Evolutionary conservation across 1,140 invertebrate genomes (phyloP), one percentile per base, ranked within the genome.

Genomic region (Aporrectodea caliginosa): DNA sequence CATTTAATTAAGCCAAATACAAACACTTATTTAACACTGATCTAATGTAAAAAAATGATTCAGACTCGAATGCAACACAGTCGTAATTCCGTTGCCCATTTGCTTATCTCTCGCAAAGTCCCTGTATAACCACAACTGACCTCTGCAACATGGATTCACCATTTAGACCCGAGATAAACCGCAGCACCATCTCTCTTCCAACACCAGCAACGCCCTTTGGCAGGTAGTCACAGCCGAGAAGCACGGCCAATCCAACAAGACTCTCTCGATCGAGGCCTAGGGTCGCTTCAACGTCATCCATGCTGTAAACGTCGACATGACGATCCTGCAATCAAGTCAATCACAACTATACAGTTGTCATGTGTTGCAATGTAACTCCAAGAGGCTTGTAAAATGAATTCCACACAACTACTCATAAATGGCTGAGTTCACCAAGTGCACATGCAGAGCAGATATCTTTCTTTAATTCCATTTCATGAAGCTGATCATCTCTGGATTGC

Each of bases 151-250:
- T 2, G n/a, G 43, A 70, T 6, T 32, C 35, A 29, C 30, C 70
- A 22, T 75, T 73, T 34, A 93, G 86, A 72, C 88, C 89, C 81
- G 91, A 90, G 73, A 96, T 91, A 75, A 95, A 91, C 83, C 93
- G 93, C 0, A 94, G 82, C 27, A 92, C 93, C 34, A 92, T 92
- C 84, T 93, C 92, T 86, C 93, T 93, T 0, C 94, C 94, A 34
- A 95, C 90, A 0, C 94, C 94, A 80, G 90, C 91, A 0, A 95
- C 91, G 33, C 95, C 95, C 71, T 91, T 90, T 0, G 92, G 91
- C 72, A 84, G 77, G 87, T 96, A 97, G 88, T 97, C 95, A 88
- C 93, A 96, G 0, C 95, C 95, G 83, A 94, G 93, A 0, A 97
- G 85, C 35, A 96, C 85, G 29, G 94, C 94, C 83, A 96, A 86